These are phyloP conservation scores for Ptychoptera albimana DNA, from an alignment of 2,888 invertebrate genomes.

Conservation along the genomic window DNA sequence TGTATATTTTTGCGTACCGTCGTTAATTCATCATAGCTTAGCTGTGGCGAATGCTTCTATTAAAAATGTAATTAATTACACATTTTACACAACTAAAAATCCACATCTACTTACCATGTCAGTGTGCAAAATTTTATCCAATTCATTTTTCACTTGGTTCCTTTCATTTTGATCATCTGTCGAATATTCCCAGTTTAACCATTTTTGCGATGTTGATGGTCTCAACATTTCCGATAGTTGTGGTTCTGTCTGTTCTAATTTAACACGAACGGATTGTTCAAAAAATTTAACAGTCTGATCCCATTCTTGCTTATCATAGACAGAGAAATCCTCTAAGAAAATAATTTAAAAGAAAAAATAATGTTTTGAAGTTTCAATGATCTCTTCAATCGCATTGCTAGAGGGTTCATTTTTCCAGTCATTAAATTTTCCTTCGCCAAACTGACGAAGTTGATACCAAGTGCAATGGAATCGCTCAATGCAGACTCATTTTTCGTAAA, in stretches of 20 bases:
- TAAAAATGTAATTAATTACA: constrained; percentile 11
- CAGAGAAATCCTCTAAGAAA: constrained; percentile 76
- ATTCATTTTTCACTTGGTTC: constrained; percentile 58
- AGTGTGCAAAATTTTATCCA: constrained; percentile 64
- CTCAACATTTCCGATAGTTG: constrained; percentile 65
- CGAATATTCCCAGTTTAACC: constrained; percentile 71
- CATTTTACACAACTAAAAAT: no score
- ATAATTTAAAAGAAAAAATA: no score
- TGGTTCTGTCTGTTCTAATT: constrained; percentile 49
- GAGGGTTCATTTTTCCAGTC: no score
- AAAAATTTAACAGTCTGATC: constrained; percentile 83
- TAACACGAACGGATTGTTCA: constrained; percentile 65
- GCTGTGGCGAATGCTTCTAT: constrained; percentile 50
- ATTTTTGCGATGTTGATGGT: constrained; percentile 46
- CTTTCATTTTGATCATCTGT: constrained; percentile 65
- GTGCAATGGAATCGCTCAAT: no score
- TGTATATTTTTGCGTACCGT: constrained; percentile 84
- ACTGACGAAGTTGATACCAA: no score
- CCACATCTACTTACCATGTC: constrained; percentile 47
- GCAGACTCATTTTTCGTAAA: no score
- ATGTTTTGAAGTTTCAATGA: no score
- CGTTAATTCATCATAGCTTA: constrained; percentile 80
- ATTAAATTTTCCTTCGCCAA: no score
- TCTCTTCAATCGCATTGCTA: no score
- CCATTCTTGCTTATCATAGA: constrained; percentile 81